Base-by-base conservation (phyloP, 2,113 vertebrate species). In the Calidris pugnax region DNA sequence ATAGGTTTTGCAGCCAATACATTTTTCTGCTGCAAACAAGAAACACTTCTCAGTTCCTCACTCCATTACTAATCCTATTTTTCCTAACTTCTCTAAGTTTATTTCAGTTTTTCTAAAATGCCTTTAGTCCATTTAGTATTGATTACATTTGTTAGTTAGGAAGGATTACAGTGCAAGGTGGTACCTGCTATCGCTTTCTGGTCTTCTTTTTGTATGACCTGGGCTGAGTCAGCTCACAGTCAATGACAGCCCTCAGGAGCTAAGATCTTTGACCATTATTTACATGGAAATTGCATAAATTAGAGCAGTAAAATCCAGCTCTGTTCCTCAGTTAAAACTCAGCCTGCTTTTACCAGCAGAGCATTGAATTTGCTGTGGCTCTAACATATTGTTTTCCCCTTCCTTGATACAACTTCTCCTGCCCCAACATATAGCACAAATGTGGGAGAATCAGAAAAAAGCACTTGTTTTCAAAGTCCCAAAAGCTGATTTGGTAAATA, bases 11-110 rank as follows among this genome's bases (percentile, higher is more conserved):
- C 56, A 90, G 67, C 62, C 28, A 13, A 75, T 43, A 59, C 32
- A 26, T 33, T 95, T 80, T 72, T 30, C 48, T 95, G 66, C n/a
- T n/a, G n/a, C n/a, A n/a, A n/a, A n/a, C n/a, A n/a, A n/a, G n/a
- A 90, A 88, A 76, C 12, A 20, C 45, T 96, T 97, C 85, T 88
- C 82, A 83, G 55, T 91, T 97, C 87, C 71, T 94, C 41, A 26
- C 17, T 78, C 75, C 68, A 64, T 72, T 95, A 59, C 51, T 95
- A 84, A 94, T 93, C 43, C 17, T 84, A 84, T 95, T 93, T 95
- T 76, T 84, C 35, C 26, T 56, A 64, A 86, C 12, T 75, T 94
- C 57, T 89, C 47, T 84, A n/a, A 92, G 86, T 86, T 86, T 78
- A 8, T 72, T 51, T 60, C 0, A 0, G 14, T 90, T 93, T 90